phyloP scores from a whole-genome alignment of 2,888 invertebrate genomes.

The Dilophus febrilis region DNA sequence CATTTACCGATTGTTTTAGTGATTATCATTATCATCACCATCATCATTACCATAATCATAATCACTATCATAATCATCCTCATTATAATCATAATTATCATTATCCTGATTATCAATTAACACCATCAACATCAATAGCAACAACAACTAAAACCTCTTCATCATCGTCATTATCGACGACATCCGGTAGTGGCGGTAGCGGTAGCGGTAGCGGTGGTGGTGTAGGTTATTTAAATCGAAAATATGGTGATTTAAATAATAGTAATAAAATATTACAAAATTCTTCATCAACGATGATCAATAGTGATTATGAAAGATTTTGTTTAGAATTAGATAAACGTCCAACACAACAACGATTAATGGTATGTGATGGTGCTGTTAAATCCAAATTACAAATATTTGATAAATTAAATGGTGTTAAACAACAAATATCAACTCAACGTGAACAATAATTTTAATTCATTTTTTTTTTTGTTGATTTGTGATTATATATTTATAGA shows the following conservation, averaged over 20 bases:
- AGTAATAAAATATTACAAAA: conserved; percentile 10
- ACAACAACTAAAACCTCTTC: neutral
- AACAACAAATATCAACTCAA: neutral
- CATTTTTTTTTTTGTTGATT: conserved; percentile 21
- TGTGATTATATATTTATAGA: too few relatives aligned
- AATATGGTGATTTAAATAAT: neutral
- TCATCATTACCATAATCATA: neutral
- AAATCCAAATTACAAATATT: conserved; percentile 71
- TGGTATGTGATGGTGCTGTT: conserved; percentile 75
- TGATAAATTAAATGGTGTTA: conserved; percentile 42
- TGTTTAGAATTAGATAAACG: conserved; percentile 30
- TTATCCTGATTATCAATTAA: neutral
- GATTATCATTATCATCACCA: conserved; percentile 1
- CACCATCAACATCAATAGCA: neutral
- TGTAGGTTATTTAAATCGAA: neutral
- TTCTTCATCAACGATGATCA: conserved; percentile 16
- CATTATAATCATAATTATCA: neutral
- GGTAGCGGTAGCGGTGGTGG: neutral
- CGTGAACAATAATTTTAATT: conserved; percentile 7
- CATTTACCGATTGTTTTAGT: conserved; percentile 8
- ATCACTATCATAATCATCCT: neutral
- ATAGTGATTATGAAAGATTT: conserved; percentile 22
- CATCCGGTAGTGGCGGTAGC: neutral
- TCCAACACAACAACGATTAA: conserved; percentile 43
- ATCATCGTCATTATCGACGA: neutral